Evolutionary conservation across 2,888 invertebrate species (phyloP), one percentile per base, ranked within the genome.

Genomic region (Drosophila anomalata): DNA sequence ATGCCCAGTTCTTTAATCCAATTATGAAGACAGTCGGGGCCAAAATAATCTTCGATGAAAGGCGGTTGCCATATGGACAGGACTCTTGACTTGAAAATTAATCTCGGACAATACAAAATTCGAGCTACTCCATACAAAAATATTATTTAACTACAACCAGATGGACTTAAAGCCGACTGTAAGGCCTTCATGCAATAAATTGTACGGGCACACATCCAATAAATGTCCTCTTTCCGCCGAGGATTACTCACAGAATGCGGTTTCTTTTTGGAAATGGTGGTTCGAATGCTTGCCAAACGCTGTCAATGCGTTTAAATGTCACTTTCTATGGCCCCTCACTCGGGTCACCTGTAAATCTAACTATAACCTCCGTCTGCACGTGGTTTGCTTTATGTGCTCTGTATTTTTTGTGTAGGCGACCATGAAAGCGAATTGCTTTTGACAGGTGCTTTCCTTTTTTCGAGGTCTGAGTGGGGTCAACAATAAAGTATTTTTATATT

Each of bases 281-380:
- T 24, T 29, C 17, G 46, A 51, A 29, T 9, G 29, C 9, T 9
- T 3, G 20, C 44, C 60, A 47, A 58, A 20, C 48, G 14, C 47
- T 53, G 59, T 68, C 59, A 59, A 53, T 68, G 70, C 59, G 29
- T 39, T 36, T 22, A 39, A 63, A 63, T 47, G 65, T 39, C 62
- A 36, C 26, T 55, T 29, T 60, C 36, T n/a, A 46, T 14, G 14
- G 47, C 20, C n/a, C 2, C 14, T 36, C 12, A 26, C 24, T 33
- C 12, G 31, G 44, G 26, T 54, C 65, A 65, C 65, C 65, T 67
- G 67, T 26, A 33, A 26, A 33, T 24, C 20, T 24, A 20, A 17
- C 24, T 31, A 47, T 44, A 31, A n/a, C 3, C 6, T 12, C 46
- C 31, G 72, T 72, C 69, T 72, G 63, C 69, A 62, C 72, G 69